Evolutionary conservation across 1,140 invertebrate genomes (phyloP), one percentile per base, ranked within the genome.

Genomic region (Macrotrachela quadricornifera): DNA sequence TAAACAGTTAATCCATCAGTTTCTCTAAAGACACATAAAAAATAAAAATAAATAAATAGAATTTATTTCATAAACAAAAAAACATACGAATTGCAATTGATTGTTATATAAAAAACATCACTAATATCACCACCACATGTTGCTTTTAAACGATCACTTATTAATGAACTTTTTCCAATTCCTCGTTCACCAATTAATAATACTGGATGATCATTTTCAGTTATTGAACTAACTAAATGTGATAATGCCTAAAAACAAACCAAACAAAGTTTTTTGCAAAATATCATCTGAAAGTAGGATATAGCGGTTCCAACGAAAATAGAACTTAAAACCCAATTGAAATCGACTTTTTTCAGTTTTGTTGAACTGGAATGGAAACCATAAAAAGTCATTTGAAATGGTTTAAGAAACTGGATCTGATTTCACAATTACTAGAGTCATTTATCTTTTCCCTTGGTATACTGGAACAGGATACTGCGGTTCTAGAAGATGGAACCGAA

Each of bases 111-210:
- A 14, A 68, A 59, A 3, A 68, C 62, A 51, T 70, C 68, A 10
- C 66, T 66, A 21, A 70, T 62, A 50, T 69, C 68, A 13, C 68
- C 67, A n/a, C 64, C 66, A 52, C 67, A 68, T 3, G 68, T 64
- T 16, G 66, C 65, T 36, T 63, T 55, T n/a, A 70, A 63, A 40
- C 65, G 57, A 37, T 70, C 68, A 49, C 62, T 64, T 3, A 69
- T 59, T 18, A 70, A 62, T 10, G 65, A 60, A 8, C 64, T 63
- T 51, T 70, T 70, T 15, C 68, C 68, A 61, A 65, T 67, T 18
- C 68, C 68, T 49, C 63, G 61, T 49, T 64, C 63, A 10, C 68
- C 68, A 16, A 70, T 64, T 21, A 70, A 52, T 59, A 70, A 60
- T 21, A 69, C 64, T 15, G 66, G 62, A 41, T 61, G 62, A 8